Conservation (phyloP, 2,888 invertebrate genomes). For the Lasioglossum zephyrum region DNA sequence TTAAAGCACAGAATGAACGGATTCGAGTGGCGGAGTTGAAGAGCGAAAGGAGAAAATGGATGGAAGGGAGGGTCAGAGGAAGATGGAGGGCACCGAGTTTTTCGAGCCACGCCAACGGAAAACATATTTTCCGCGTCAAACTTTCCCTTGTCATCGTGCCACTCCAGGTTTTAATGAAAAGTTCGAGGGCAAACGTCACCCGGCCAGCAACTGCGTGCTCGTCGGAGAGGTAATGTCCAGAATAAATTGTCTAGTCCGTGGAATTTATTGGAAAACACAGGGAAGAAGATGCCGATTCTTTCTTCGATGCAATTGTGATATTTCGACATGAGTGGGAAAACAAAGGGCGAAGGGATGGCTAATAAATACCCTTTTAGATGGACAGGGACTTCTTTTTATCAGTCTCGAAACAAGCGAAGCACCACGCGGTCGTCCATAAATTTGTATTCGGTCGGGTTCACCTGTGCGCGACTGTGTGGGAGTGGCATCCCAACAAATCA, state of each 20-base stretch:
- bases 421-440: neutral
- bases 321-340: neutral
- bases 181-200: slow-evolving; percentile 1
- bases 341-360: neutral
- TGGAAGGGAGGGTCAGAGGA: neutral
- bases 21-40: neutral
- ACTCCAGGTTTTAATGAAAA: slow-evolving; percentile 16
- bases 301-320: neutral
- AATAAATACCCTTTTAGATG: neutral
- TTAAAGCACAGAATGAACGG: neutral
- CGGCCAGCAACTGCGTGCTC: neutral
- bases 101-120: neutral
- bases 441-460: slow-evolving; percentile 6
- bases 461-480: slow-evolving; percentile 18
- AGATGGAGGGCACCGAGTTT: neutral
- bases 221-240: neutral
- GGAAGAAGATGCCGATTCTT: neutral
- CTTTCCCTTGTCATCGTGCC: slow-evolving; percentile 25
- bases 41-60: neutral
- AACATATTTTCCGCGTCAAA: slow-evolving; percentile 31
- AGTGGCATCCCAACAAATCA: slow-evolving; percentile 75
- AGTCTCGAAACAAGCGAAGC: neutral
- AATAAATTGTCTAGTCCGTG: neutral
- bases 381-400: neutral
- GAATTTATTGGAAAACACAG: neutral